Percentiles rank a stretch among this genome's conserved stretches.
Conservation (phyloP, 2,888 invertebrate genomes). For the Meteorus cinctellus region DNA sequence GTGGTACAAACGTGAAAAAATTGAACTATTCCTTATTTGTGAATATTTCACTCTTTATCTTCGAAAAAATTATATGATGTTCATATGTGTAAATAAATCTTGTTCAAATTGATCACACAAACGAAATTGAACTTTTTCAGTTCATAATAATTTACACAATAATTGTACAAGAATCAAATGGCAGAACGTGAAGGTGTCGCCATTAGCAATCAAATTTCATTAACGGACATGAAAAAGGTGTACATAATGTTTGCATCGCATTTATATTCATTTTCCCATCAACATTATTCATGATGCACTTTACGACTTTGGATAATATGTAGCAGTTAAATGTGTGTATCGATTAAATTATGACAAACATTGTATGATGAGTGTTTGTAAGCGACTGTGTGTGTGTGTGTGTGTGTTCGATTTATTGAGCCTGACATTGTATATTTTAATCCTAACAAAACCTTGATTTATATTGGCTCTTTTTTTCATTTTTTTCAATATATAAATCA, state of each 20-base stretch:
- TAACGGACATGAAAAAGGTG: neutral
- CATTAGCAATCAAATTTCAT: neutral
- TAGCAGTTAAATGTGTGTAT: too few relatives aligned
- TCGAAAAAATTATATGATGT: neutral
- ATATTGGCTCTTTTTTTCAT: neutral
- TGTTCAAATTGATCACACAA: neutral
- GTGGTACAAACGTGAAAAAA: neutral
- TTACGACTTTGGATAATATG: too few relatives aligned
- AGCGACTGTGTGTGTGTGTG: too few relatives aligned
- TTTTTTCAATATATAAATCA: neutral
- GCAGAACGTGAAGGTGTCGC: neutral
- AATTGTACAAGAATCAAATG: neutral
- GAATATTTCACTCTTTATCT: neutral
- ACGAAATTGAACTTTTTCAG: neutral
- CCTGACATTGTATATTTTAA: too few relatives aligned
- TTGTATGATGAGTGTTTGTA: too few relatives aligned
- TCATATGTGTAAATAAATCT: neutral
- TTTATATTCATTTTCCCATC: neutral
- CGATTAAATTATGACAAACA: too few relatives aligned
- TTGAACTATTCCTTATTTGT: neutral
- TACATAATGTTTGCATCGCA: neutral
- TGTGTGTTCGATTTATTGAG: too few relatives aligned
- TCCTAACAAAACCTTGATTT: neutral
- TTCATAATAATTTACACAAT: neutral
- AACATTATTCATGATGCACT: too few relatives aligned